Base-by-base conservation (phyloP, 2,113 vertebrate genomes). In the Gallinago undulata region DNA sequence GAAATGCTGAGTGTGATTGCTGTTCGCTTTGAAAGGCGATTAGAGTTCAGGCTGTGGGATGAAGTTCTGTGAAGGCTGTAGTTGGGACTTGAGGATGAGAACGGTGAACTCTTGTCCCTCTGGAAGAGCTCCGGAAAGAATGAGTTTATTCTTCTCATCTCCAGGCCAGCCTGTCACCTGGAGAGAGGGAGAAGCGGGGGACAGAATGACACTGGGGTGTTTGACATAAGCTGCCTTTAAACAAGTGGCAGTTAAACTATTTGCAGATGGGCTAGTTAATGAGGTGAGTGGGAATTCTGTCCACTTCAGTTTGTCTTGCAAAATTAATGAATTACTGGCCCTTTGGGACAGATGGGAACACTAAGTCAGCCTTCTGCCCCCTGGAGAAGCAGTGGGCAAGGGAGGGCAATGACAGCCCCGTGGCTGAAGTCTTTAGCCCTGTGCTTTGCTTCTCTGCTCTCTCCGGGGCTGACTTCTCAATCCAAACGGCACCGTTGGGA, bases 271-370 rank as follows among this genome's bases (percentile, higher is more conserved):
- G 17, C 70, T 77, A 4, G 33, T 84, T 88, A 87, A 66, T 59
- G 62, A 94, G 79, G 24, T 67, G 78, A 86, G 60, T 62, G 48
- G 66, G 48, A 94, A 72, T 95, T 90, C 75, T 96, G 73, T 91
- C 94, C 13, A 2, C 62, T 82, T 87, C 43, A 41, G 23, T 84
- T 94, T 92, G 60, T 90, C 92, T 59, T 90, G 73, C 77, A 89
- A 83, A 92, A 90, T 94, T 91, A 95, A 94, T 93, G 95, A 88
- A 28, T 51, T 81, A 59, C 57, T 78, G 76, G 15, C 62, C 27
- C n/a, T 84, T 35, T 56, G 72, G 63, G 48, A 66, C 94, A 89
- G 66, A 74, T 89, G 25, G 11, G 24, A 43, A 9, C 14, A 7
- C 75, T 90, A 69, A 91, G 80, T 37, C 53, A 88, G 19, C 73